Evolutionary conservation across 2,888 invertebrate genomes (phyloP), one percentile per base, ranked within the genome.

Genomic region (Pasiphila rectangulata): DNA sequence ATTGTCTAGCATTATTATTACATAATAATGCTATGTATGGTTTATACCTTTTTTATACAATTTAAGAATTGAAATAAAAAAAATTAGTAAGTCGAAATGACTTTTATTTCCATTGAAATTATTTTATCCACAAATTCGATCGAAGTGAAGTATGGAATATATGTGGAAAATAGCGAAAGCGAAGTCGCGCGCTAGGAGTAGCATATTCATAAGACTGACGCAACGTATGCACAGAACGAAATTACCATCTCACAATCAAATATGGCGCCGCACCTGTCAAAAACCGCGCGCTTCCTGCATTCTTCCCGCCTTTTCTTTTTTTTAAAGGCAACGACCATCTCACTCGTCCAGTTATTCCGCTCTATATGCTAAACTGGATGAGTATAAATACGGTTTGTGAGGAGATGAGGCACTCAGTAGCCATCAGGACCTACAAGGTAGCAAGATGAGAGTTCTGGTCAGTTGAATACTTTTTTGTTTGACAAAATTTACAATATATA

Each of bases 391-490:
- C 71, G 40, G 72, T 57, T 52, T 51, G 69, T 54, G 38, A 25
- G 54, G 51, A 60, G 72, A 69, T 72, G 75, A 58, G 55, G 52
- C 60, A 69, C 72, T 81, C 84, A 86, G 83, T 85, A 83, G 82
- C 75, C 78, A 71, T 78, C 81, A 54, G 57, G 56, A 65, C 60
- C 50, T 60, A 60, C 65, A 63, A 65, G 67, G 71, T 64, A 57
- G 63, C 79, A 79, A 67, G 77, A 86, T 86, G 85, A 79, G 81
- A 83, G 76, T 84, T 75, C 83, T 86, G 85, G 85, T 86, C 59
- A 78, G 85, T 83, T 44, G n/a, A n/a, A n/a, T n/a, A 17, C 10
- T 35, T 46, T 2, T 20, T 38, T 48, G 3, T 54, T 17, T 48
- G 9, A 25, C 15, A 16, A 15, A 27, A 32, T 25, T 25, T 27